Evolutionary conservation across 2,888 invertebrate species (phyloP).

Genomic region (Agrotis ipsilon): DNA sequence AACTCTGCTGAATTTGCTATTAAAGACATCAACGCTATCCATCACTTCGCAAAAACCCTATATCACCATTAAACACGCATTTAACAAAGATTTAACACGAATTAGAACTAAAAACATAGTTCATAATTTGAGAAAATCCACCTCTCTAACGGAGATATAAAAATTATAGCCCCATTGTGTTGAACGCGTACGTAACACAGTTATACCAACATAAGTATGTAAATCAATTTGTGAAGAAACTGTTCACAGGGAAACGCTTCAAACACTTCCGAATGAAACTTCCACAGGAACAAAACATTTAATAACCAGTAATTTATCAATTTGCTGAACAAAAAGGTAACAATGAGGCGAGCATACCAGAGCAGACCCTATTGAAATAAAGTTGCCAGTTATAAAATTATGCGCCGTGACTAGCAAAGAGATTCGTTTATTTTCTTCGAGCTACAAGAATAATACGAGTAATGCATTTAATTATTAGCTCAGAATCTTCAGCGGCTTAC

Average conservation of each 20-base stretch:
- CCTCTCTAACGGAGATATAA: slow-evolving; percentile 37
- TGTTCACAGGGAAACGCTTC: slow-evolving; percentile 78
- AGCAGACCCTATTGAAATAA: slow-evolving; percentile 45
- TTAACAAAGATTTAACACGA: slow-evolving; percentile 14
- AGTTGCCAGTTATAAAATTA: slow-evolving; percentile 51
- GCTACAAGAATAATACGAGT: slow-evolving; percentile 44
- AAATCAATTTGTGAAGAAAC: slow-evolving; percentile 75
- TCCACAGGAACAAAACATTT: slow-evolving; percentile 59
- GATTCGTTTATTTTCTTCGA: slow-evolving; percentile 51
- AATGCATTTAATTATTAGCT: slow-evolving; percentile 57
- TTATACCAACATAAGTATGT: slow-evolving; percentile 66
- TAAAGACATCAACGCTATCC: neutral
- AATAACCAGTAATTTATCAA: slow-evolving; percentile 48
- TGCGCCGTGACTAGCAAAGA: slow-evolving; percentile 42
- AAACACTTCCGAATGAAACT: slow-evolving; percentile 72
- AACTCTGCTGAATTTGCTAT: neutral
- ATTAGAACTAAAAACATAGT: slow-evolving; percentile 31
- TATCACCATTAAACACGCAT: neutral
- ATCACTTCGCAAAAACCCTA: slow-evolving; percentile 5
- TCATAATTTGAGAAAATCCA: slow-evolving; percentile 48
- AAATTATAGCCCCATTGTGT: slow-evolving; percentile 61
- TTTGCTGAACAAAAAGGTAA: slow-evolving; percentile 36
- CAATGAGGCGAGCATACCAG: slow-evolving; percentile 22
- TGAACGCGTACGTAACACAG: slow-evolving; percentile 58
- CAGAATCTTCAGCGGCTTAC: slow-evolving; percentile 46